phyloP scores from a whole-genome alignment of 2,797 vertebrate species.

The Atherinosoma microstoma region DNA sequence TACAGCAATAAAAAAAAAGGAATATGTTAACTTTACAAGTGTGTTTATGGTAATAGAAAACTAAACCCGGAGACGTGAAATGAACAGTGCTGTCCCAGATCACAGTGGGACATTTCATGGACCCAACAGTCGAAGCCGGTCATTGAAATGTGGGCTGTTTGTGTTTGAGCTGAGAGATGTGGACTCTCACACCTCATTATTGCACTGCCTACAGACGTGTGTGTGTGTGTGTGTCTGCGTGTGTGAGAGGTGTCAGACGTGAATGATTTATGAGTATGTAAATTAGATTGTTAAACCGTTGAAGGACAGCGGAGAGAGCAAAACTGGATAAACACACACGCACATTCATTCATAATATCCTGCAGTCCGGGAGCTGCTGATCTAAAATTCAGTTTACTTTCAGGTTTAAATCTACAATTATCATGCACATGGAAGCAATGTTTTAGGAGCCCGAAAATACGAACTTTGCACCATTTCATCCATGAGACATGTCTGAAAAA shows the following conservation, averaged over 20 bases:
- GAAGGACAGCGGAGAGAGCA: constrained; percentile 65
- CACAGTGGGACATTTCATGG: not conserved
- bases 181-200: constrained; percentile 57
- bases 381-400: constrained; percentile 34
- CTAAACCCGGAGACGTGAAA: not conserved
- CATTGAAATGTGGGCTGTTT: constrained; percentile 17
- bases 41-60: not conserved
- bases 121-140: not conserved
- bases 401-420: constrained; percentile 37
- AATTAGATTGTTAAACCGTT: constrained; percentile 68
- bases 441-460: no score
- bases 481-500: no score
- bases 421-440: not conserved
- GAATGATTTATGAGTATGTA: constrained; percentile 83
- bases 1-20: not conserved
- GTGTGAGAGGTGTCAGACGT: constrained; percentile 57
- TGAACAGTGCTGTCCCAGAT: not conserved
- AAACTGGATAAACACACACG: constrained; percentile 3
- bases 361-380: constrained; percentile 38
- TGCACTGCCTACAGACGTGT: constrained; percentile 47
- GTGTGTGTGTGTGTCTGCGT: constrained; percentile 23
- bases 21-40: not conserved
- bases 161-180: constrained; percentile 18
- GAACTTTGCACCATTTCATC: no score
- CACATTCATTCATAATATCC: constrained; percentile 33